Evolutionary conservation across 2,113 vertebrate genomes (phyloP).

Genomic region (Pseudopodoces humilis): DNA sequence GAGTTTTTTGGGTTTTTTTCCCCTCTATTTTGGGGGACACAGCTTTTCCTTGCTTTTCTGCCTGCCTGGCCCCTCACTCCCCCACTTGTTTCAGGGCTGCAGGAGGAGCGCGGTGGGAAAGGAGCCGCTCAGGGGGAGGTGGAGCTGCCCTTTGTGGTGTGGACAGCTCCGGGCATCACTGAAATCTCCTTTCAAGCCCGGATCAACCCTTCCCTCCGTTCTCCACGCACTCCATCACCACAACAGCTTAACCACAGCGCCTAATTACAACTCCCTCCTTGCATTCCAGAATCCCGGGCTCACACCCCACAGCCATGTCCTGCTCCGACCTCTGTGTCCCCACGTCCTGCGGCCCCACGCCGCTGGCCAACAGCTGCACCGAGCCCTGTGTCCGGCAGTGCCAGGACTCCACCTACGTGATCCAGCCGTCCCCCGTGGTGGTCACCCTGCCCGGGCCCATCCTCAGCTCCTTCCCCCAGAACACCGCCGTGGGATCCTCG

Average conservation of each 20-base stretch:
- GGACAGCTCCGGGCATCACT: neutral
- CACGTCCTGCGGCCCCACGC: neutral
- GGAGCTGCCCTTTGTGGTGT: neutral
- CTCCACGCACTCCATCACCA: fast-evolving
- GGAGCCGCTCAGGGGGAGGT: neutral
- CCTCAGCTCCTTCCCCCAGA: slow-evolving; percentile 47
- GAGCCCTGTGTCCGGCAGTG: slow-evolving; percentile 35
- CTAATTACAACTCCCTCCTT: neutral
- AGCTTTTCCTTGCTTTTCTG: neutral
- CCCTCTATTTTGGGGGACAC: neutral
- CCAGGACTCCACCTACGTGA: neutral
- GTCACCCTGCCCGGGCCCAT: slow-evolving; percentile 28
- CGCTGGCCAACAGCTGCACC: slow-evolving; percentile 1
- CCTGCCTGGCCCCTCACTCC: neutral
- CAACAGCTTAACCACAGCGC: fast-evolving
- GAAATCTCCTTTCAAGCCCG: neutral
- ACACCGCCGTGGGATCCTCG: slow-evolving; percentile 43
- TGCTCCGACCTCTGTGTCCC: neutral
- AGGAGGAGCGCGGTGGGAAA: neutral
- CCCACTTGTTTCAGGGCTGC: neutral
- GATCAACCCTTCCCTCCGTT: neutral
- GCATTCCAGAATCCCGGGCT: neutral
- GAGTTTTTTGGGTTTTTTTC: neutral
- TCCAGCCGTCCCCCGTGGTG: neutral
- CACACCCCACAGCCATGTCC: neutral